Evolutionary conservation across 1,140 invertebrate species (phyloP).

Genomic region (Epicauta chinensis): DNA sequence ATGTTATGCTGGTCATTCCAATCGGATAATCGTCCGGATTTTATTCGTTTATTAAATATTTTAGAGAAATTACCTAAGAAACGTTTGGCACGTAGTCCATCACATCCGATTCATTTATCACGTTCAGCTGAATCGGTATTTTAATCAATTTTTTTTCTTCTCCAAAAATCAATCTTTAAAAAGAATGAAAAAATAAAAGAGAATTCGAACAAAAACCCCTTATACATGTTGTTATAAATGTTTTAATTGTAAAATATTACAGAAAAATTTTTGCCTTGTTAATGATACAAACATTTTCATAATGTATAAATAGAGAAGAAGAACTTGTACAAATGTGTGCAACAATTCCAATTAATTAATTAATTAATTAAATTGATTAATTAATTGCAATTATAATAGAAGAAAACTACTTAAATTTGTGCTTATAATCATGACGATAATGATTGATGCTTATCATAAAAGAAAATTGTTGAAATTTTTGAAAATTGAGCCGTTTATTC

Average conservation of each 20-base stretch:
- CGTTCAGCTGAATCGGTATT: conserved; percentile 89
- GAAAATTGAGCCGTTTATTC: too few relatives aligned
- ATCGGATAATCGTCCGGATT: conserved; percentile 79
- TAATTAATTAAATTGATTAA: neutral
- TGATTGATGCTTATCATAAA: too few relatives aligned
- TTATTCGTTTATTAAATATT: conserved; percentile 74
- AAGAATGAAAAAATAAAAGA: neutral
- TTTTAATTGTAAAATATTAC: conserved; percentile 6
- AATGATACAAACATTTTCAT: neutral
- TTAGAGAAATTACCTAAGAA: conserved; percentile 91
- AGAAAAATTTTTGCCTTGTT: conserved; percentile 9
- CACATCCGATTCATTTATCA: conserved; percentile 91
- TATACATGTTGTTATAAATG: conserved; percentile 1
- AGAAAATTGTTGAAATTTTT: too few relatives aligned
- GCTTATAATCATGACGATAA: too few relatives aligned
- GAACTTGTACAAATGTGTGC: conserved; percentile 10
- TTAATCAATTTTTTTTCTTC: conserved; percentile 51
- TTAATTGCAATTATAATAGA: neutral
- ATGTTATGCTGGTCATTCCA: conserved; percentile 94
- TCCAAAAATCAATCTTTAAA: neutral
- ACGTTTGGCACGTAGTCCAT: conserved; percentile 90
- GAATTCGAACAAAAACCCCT: conserved; percentile 2
- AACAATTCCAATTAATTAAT: neutral
- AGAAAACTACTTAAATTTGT: too few relatives aligned
- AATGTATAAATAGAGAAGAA: neutral